Base-by-base conservation (phyloP, 2,888 invertebrate species). In the Vanessa cardui region DNA sequence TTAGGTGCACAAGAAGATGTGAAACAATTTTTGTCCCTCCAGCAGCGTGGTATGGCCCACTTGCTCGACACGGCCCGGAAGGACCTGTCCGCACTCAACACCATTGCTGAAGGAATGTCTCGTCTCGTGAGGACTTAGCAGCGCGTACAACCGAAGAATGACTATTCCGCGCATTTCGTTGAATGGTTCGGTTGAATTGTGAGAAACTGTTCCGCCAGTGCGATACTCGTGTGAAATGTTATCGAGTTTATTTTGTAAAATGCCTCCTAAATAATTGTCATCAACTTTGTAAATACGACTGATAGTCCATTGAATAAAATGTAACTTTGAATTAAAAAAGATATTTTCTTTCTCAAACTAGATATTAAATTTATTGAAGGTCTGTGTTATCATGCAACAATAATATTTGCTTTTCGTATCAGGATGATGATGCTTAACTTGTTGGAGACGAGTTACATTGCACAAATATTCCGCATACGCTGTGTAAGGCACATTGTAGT, bases 41-140 rank as follows among this genome's bases (percentile, higher is more conserved):
- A 99, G 81, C 98, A 99, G 83, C 96, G 96, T 71, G 98, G 98
- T 0, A 96, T 99, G 93, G 94, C 96, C 39, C 97, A 98, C 78
- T 91, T 99, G 21, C 95, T 98, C 72, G 95, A 96, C 67, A 97
- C 97, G 0, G 95, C 98, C 39, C 96, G 96, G 74, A 94, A 95
- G 62, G 98, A 98, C 84, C 84, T 96, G 71, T 94, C 96, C 63
- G 95, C 96, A 33, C 90, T 98, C 68, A 95, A 96, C 82, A 94
- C 95, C 45, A 97, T 98, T 72, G 94, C 95, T n/a, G 96, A 96
- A 68, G 97, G 96, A 44, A 94, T 97, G 94, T 93, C 95, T 1
- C 94, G 95, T 56, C 86, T 95, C 39, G 87, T 94, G 12, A 80
- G 90, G 26, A 83, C 86, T 21, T 90, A 84, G 77, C 69, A 66